Evolutionary conservation across 2,888 invertebrate species (phyloP).

Genomic region (Caenorhabditis drosophilae): DNA sequence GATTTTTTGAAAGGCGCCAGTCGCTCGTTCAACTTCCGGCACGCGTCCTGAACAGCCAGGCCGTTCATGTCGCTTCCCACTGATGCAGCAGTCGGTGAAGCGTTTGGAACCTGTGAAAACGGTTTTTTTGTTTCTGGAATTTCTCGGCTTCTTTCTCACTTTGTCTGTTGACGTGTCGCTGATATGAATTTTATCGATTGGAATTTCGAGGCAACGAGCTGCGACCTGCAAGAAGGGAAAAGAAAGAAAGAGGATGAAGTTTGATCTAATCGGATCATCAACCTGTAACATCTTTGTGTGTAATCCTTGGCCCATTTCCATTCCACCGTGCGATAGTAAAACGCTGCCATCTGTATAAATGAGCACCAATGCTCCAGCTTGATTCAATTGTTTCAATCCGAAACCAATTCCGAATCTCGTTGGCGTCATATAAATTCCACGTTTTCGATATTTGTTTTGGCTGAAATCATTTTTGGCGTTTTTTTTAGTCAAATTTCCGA

Average conservation of each 20-base stretch:
- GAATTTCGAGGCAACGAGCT: slow-evolving; percentile 59
- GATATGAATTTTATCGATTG: slow-evolving; percentile 70
- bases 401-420: slow-evolving; percentile 69
- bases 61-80: slow-evolving; percentile 88
- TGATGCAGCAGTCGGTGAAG: slow-evolving; percentile 87
- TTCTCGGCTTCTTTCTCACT: slow-evolving; percentile 70
- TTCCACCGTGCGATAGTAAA: slow-evolving; percentile 83
- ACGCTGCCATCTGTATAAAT: slow-evolving; percentile 84
- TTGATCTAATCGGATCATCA: slow-evolving; percentile 13
- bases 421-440: slow-evolving; percentile 63
- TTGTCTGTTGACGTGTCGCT: slow-evolving; percentile 86
- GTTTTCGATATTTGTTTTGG: slow-evolving; percentile 55
- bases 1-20: slow-evolving; percentile 79
- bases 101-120: slow-evolving; percentile 77
- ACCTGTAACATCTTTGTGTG: slow-evolving; percentile 91
- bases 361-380: slow-evolving; percentile 82
- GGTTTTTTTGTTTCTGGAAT: neutral
- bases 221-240: slow-evolving; percentile 47
- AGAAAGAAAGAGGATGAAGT: neutral
- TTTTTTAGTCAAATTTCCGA: neutral
- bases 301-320: slow-evolving; percentile 95
- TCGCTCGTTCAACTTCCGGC: slow-evolving; percentile 78
- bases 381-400: slow-evolving; percentile 66
- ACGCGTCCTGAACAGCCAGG: slow-evolving; percentile 84
- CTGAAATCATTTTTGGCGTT: slow-evolving; percentile 27